Base-by-base conservation (phyloP, 1,140 invertebrate species). In the Leptinotarsa texana region DNA sequence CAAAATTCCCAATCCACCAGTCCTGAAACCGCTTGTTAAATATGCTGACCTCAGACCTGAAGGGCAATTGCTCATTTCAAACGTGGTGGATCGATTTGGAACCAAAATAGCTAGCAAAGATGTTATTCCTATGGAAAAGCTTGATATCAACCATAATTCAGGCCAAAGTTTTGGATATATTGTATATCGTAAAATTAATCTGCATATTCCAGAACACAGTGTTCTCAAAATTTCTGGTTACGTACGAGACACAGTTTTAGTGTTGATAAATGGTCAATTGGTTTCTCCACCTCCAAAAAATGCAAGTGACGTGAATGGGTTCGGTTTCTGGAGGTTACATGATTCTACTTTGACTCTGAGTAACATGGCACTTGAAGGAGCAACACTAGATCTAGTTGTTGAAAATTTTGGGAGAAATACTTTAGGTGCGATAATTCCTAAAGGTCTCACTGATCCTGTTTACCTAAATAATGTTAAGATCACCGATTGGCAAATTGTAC, bases 121-220 rank as follows among this genome's bases (percentile, higher is more conserved):
- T 47, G 61, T 84, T 13, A 62, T 86, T 5, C 77, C 85, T 22
- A 91, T 91, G 90, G 90, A 91, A 81, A 80, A 85, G 62, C 81
- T 91, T 42, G 81, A 85, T 18, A 87, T 90, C 17, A 88, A 89
- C 77, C 84, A 74, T 49, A 65, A 69, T 11, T 86, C 83, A 77
- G 90, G 90, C 0, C 90, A 92, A 83, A 87, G 86, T 72, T 90
- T 88, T 81, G 90, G 90, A 0, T 91, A 89, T 76, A 86, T 90
- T 72, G 70, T 89, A 13, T 90, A 91, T 78, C 62, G 79, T 66
- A 87, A 86, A 75, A 75, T 79, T 22, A 77, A 80, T 69, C 33
- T 83, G 22, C 62, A 80, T 63, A 77, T 86, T 24, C 67, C 78
- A 42, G 65, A 76, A 21, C 75, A 78, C 48, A 80, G 82, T n/a